Percentiles rank a stretch among this genome's conserved stretches.
phyloP scores from a whole-genome alignment of 2,888 invertebrate genomes.

The Pyrrhia umbra region DNA sequence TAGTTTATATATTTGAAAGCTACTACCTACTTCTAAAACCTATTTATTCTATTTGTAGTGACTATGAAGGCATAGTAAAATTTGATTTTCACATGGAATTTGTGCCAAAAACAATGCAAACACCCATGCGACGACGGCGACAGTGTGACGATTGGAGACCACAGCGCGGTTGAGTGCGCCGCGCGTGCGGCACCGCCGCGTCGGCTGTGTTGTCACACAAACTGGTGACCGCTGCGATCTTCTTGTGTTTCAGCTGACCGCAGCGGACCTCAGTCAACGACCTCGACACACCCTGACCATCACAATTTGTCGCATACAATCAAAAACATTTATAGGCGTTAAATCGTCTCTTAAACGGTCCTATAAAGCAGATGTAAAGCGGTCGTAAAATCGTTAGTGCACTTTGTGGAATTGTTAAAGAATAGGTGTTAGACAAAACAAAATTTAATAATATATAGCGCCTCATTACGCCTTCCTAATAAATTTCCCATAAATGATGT shows the following conservation, averaged over 20 bases:
- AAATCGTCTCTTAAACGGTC: slow-evolving; percentile 80
- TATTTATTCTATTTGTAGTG: not conserved
- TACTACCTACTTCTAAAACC: too few species aligned
- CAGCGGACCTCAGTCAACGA: slow-evolving; percentile 81
- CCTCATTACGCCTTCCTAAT: slow-evolving; percentile 36
- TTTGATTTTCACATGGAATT: slow-evolving; percentile 13
- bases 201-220: slow-evolving; percentile 64
- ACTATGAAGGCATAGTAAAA: not conserved
- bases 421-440: slow-evolving; percentile 44
- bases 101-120: slow-evolving; percentile 30
- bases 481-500: slow-evolving; percentile 28
- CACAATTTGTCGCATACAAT: slow-evolving; percentile 80
- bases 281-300: slow-evolving; percentile 78
- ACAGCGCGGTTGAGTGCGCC: slow-evolving; percentile 60
- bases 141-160: slow-evolving; percentile 45
- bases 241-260: slow-evolving; percentile 86
- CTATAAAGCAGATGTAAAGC: slow-evolving; percentile 80
- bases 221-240: slow-evolving; percentile 76
- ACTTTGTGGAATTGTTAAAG: slow-evolving; percentile 76
- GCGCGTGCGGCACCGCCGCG: slow-evolving; percentile 52
- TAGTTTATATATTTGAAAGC: not conserved
- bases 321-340: slow-evolving; percentile 83
- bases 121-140: slow-evolving; percentile 12
- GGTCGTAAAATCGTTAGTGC: slow-evolving; percentile 79
- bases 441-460: slow-evolving; percentile 51